Base-by-base conservation (phyloP, 2,797 vertebrate species). In the Bradypodion pumilum region DNA sequence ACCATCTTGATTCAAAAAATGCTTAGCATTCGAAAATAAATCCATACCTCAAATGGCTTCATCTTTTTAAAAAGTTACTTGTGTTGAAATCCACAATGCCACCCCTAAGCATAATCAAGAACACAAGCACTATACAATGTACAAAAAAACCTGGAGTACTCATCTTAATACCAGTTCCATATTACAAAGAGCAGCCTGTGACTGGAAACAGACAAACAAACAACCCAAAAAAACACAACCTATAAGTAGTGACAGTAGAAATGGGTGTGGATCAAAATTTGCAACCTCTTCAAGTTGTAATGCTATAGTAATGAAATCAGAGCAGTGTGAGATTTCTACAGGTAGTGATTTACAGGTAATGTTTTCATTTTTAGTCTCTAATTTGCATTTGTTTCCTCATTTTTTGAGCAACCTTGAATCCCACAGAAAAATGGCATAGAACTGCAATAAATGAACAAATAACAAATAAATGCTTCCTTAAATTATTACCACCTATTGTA, bases 261-360 rank as follows among this genome's bases (percentile, higher is more conserved):
- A 44, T 42, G 37, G 13, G 52, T 73, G 60, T 79, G 78, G 82
- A 85, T 2, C 16, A 72, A 52, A 52, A 44, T 56, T 82, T 85
- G 85, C 78, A 77, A 62, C 19, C 69, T 72, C 56, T 74, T 56
- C 82, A 37, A 74, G 23, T 83, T 46, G 3, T 65, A 40, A 56
- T 35, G 44, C 10, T 80, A 56, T 13, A 56, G 52, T 56, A 68
- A 56, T 16, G 78, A 25, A 73, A 81, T 5, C 40, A 74, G 16
- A n/a, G 32, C 63, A 80, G 21, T 62, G 40, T 1, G 35, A 37
- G 5, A 23, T 73, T 59, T 77, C 52, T n/a, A n/a, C 13, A 1
- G 49, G 19, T 7, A 12, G 27, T 74, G 16, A 56, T 74, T 85
- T 74, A 42, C 46, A 42, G n/a, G 77, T 16, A 74, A 74, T 9